A percentile compares a stretch with the other conserved stretches of the same genome.
phyloP scores from a whole-genome alignment of 2,797 vertebrate species.

The Chaenodraco wilsoni region DNA sequence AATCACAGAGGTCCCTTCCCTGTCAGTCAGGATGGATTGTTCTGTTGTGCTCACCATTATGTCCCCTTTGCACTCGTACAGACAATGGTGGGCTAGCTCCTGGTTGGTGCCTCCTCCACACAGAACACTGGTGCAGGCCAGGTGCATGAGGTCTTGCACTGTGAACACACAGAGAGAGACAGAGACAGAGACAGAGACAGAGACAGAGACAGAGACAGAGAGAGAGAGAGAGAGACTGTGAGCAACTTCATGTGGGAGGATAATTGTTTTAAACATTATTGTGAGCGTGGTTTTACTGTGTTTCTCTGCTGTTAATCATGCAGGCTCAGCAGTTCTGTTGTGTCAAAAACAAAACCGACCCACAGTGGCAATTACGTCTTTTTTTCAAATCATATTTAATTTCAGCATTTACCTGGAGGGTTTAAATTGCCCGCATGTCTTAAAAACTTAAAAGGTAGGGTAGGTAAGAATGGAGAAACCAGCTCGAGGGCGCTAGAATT shows the following conservation, averaged over 20 bases:
- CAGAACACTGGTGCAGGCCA: conserved; percentile 95
- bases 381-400: background rate
- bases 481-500: too few species aligned
- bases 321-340: background rate
- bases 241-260: background rate
- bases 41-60: conserved; percentile 89
- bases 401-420: background rate
- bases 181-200: conserved; percentile 8
- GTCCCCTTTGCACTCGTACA: conserved; percentile 91
- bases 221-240: background rate
- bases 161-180: conserved; percentile 23
- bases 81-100: conserved; percentile 93
- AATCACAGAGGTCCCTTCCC: conserved; percentile 14
- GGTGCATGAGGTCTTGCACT: conserved; percentile 90
- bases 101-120: conserved; percentile 96
- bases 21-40: conserved; percentile 26
- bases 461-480: too few species aligned
- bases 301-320: background rate
- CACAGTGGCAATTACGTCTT: background rate
- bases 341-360: conserved; percentile 3
- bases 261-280: background rate
- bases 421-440: background rate
- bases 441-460: background rate
- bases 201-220: conserved; percentile 6
- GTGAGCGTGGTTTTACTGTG: background rate